Conservation (phyloP, 2,888 invertebrate species). For the Phyllotreta cruciferae region DNA sequence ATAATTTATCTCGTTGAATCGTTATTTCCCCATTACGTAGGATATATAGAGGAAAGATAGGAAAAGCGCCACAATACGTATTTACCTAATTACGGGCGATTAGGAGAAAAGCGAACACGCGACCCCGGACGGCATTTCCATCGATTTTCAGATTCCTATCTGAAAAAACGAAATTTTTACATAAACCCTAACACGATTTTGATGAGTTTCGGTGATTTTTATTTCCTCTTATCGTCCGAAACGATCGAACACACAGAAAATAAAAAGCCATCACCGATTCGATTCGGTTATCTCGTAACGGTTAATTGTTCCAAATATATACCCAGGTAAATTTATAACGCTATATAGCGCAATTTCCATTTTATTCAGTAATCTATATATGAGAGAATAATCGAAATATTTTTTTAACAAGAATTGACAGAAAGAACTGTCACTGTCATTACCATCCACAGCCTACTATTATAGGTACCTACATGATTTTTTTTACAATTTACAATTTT, state of each 20-base stretch:
- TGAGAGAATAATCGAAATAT: too few relatives aligned
- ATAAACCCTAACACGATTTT: slow-evolving; percentile 22
- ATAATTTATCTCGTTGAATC: too few relatives aligned
- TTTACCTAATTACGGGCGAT: slow-evolving; percentile 25
- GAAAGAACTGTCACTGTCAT: too few relatives aligned
- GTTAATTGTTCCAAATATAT: neutral
- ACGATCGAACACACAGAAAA: slow-evolving; percentile 1
- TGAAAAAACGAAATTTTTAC: slow-evolving; percentile 16
- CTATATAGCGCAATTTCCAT: too few relatives aligned
- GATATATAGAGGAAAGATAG: neutral
- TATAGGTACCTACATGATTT: too few relatives aligned
- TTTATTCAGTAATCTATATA: too few relatives aligned
- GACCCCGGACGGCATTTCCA: slow-evolving; percentile 9
- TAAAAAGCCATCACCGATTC: slow-evolving; percentile 1
- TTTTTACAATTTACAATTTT: too few relatives aligned
- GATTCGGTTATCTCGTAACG: slow-evolving; percentile 10
- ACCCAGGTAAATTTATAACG: too few relatives aligned
- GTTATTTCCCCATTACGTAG: too few relatives aligned
- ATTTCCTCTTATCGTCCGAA: slow-evolving; percentile 2
- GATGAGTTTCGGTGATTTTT: slow-evolving; percentile 26
- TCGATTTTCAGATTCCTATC: slow-evolving; percentile 26
- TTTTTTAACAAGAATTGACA: too few relatives aligned
- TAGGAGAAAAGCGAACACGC: slow-evolving; percentile 21
- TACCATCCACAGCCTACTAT: too few relatives aligned
- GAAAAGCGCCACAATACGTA: slow-evolving; percentile 1